Evolutionary conservation across 2,888 invertebrate species (phyloP).

Genomic region (Electrophaes corylata): DNA sequence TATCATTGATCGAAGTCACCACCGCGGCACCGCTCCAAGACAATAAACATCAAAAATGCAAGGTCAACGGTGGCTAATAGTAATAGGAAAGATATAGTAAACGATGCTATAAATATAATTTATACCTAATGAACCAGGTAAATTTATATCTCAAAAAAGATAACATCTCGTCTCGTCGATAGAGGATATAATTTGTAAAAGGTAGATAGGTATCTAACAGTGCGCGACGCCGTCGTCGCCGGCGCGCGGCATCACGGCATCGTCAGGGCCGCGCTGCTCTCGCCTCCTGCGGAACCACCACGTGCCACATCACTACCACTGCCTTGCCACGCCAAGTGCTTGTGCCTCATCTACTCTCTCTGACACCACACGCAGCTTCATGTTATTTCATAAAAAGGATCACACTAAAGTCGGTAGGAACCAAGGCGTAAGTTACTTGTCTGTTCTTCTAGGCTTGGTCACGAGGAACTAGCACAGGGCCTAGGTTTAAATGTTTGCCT

Average conservation of each 20-base stretch:
- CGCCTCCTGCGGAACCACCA: conserved; percentile 26
- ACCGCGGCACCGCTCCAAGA: no score
- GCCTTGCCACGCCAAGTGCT: no score
- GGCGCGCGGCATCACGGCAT: conserved; percentile 55
- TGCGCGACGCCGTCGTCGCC: conserved; percentile 37
- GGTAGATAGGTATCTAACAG: conserved; percentile 47
- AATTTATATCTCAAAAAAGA: conserved; percentile 82
- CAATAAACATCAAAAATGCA: conserved; percentile 78
- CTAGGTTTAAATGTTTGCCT: no score
- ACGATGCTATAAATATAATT: conserved; percentile 73
- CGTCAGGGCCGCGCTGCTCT: background rate
- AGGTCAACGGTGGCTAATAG: conserved; percentile 74
- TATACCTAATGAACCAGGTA: conserved; percentile 71
- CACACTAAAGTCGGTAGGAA: no score
- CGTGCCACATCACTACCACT: background rate
- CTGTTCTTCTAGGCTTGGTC: no score
- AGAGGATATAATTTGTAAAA: conserved; percentile 74
- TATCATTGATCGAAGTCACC: no score
- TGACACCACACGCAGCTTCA: no score
- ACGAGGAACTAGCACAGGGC: no score
- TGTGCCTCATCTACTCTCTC: no score
- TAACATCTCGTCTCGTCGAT: conserved; percentile 71
- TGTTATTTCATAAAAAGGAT: no score
- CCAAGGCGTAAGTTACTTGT: no score
- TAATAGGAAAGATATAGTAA: conserved; percentile 71